phyloP scores from a whole-genome alignment of 2,797 vertebrate genomes.

The Xiphophorus birchmanni region DNA sequence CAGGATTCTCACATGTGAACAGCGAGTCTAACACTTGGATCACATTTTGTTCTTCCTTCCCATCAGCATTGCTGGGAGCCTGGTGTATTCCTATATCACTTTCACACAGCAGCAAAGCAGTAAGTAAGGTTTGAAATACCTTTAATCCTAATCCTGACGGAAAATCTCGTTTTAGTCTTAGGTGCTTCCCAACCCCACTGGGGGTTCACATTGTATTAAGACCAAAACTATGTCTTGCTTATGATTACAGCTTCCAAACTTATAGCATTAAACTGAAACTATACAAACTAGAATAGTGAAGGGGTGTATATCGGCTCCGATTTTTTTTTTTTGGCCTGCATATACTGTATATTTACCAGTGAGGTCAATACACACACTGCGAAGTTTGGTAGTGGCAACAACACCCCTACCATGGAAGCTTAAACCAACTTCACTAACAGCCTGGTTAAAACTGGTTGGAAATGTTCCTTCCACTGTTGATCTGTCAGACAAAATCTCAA shows the following conservation, averaged over 20 bases:
- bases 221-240: too few relatives aligned
- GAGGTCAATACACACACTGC: not conserved
- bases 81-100: constrained; percentile 96
- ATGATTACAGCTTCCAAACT: too few relatives aligned
- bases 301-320: too few relatives aligned
- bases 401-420: too few relatives aligned
- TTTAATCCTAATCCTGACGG: not conserved
- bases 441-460: not conserved
- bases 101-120: constrained; percentile 90
- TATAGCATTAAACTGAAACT: too few relatives aligned
- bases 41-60: constrained; percentile 3
- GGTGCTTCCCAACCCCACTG: not conserved
- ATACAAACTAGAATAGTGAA: too few relatives aligned
- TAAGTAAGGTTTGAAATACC: constrained; percentile 67
- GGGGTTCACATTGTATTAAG: too few relatives aligned
- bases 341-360: not conserved
- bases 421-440: too few relatives aligned
- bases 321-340: too few relatives aligned
- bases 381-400: too few relatives aligned
- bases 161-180: not conserved
- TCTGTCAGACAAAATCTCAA: not conserved
- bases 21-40: not conserved
- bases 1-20: not conserved
- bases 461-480: not conserved
- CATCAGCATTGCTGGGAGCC: constrained; percentile 92